These are phyloP conservation scores for Gopherus flavomarginatus DNA, from an alignment of 2,113 vertebrate genomes.

Conservation along the genomic window DNA sequence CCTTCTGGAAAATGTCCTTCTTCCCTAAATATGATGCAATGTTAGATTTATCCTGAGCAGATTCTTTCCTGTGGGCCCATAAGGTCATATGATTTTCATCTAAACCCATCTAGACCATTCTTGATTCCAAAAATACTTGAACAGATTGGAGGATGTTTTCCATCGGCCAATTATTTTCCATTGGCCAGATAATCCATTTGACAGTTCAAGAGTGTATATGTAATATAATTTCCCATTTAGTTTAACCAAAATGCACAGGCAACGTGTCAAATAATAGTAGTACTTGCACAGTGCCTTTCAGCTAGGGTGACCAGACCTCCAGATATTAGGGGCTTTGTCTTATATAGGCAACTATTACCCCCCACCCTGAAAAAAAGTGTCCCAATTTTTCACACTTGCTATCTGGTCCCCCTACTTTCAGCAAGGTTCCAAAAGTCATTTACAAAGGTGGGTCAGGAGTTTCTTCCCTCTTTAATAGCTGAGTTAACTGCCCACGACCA, in stretches of 20 bases:
- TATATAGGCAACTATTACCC: too few species aligned
- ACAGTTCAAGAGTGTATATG: not conserved
- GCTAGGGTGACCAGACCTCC: not conserved
- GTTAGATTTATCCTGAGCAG: not conserved
- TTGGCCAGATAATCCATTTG: not conserved
- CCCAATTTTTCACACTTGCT: too few species aligned
- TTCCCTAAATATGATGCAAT: not conserved
- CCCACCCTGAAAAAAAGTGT: too few species aligned
- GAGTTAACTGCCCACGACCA: not conserved
- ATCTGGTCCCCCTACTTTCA: not conserved
- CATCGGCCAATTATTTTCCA: not conserved
- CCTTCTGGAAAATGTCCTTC: conserved; percentile 23
- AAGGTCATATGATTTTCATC: not conserved
- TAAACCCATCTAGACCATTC: not conserved
- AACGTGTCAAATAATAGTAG: not conserved
- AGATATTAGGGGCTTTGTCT: too few species aligned
- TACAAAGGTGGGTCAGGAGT: not conserved
- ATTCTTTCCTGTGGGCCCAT: conserved; percentile 25
- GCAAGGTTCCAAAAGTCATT: not conserved
- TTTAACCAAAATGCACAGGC: not conserved
- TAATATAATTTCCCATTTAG: not conserved
- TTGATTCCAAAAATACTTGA: conserved; percentile 29
- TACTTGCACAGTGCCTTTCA: not conserved
- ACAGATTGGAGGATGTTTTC: not conserved
- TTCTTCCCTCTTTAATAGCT: rapidly evolving